Percentiles rank a stretch among this genome's conserved stretches.
These are phyloP conservation scores for Phrixothrix hirtus DNA, from an alignment of 2,888 invertebrate species.

Conservation along the genomic window DNA sequence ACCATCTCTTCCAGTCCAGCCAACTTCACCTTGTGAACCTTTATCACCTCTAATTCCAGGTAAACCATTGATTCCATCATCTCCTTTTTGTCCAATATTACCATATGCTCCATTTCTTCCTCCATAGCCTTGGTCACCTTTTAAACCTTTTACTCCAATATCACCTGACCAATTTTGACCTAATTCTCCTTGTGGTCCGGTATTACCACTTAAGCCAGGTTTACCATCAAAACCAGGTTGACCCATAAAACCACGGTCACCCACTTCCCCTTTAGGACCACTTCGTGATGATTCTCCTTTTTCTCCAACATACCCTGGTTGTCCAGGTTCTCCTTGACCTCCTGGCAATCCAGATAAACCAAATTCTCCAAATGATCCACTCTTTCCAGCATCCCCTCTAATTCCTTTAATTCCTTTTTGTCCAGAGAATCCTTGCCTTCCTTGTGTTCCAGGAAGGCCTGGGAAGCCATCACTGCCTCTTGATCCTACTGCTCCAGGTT, in stretches of 20 bases:
- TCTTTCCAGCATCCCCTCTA: constrained; percentile 52
- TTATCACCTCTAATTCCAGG: constrained; percentile 60
- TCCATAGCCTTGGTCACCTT: constrained; percentile 35
- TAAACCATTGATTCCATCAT: constrained; percentile 38
- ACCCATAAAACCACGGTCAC: constrained; percentile 59
- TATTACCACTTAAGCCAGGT: constrained; percentile 57
- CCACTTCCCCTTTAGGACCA: constrained; percentile 66
- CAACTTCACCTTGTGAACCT: constrained; percentile 58
- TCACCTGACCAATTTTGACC: constrained; percentile 45
- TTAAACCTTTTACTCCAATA: constrained; percentile 55
- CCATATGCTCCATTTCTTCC: constrained; percentile 44
- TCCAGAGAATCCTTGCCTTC: constrained; percentile 54
- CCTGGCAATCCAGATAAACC: constrained; percentile 57
- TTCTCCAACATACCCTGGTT: constrained; percentile 48
- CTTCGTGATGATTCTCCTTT: constrained; percentile 65
- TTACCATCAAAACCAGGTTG: constrained; percentile 58
- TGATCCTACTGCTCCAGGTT: constrained; percentile 30
- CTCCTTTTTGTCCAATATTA: constrained; percentile 34
- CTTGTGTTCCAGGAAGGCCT: constrained; percentile 53
- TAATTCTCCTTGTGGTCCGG: constrained; percentile 41
- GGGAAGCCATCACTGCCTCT: constrained; percentile 31
- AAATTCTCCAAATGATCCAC: constrained; percentile 44
- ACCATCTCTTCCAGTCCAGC: constrained; percentile 34
- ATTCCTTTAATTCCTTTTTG: constrained; percentile 59
- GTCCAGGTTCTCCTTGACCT: constrained; percentile 54